A percentile compares a stretch with the other conserved stretches of the same genome.
Evolutionary conservation across 1,140 invertebrate genomes (phyloP).

Genomic region (Zophobas morio): DNA sequence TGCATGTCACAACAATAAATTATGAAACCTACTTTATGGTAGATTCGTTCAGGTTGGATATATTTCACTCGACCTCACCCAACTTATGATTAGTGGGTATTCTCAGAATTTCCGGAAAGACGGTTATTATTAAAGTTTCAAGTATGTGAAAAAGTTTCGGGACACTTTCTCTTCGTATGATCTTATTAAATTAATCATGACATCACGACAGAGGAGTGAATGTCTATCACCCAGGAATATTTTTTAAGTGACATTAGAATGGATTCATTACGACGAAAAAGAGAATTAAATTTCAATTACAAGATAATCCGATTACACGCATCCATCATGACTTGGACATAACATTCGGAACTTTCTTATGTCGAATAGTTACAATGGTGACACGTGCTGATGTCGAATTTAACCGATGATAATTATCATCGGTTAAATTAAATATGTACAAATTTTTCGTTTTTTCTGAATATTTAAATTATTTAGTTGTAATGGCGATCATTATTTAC

Average conservation of each 20-base stretch:
- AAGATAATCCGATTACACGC: no score
- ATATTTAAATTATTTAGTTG: no score
- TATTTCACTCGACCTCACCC: slow-evolving; percentile 11
- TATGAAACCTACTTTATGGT: no score
- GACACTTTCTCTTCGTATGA: slow-evolving; percentile 26
- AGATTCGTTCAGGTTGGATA: neutral
- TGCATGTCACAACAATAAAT: no score
- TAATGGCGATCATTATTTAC: no score
- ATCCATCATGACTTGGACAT: no score
- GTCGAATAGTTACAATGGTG: no score
- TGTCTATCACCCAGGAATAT: neutral
- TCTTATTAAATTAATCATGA: slow-evolving; percentile 35
- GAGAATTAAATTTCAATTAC: neutral
- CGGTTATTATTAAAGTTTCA: slow-evolving; percentile 15
- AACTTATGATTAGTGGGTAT: neutral
- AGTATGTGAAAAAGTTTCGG: slow-evolving; percentile 2
- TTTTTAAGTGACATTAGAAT: slow-evolving; percentile 19
- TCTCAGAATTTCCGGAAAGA: slow-evolving; percentile 9
- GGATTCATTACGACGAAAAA: neutral
- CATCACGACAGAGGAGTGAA: slow-evolving; percentile 7
- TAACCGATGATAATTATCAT: no score
- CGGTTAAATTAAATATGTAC: no score
- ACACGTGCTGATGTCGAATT: no score
- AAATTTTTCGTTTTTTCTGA: no score
- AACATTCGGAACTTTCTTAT: no score